A percentile compares a stretch with the other conserved stretches of the same genome.
These are phyloP conservation scores for Euplexia lucipara DNA, from an alignment of 2,888 invertebrate genomes.

Conservation along the genomic window DNA sequence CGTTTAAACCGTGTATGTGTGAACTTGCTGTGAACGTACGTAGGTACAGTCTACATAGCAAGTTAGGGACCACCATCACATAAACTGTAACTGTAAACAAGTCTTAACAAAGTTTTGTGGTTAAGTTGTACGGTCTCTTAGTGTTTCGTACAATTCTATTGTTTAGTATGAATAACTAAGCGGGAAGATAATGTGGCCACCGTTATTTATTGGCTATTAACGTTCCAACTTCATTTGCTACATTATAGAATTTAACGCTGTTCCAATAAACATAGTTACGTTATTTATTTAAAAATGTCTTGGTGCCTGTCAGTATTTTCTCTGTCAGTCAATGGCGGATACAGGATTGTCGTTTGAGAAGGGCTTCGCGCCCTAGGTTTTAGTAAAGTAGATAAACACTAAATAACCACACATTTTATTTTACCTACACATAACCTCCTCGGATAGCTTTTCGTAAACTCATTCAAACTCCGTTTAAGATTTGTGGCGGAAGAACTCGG, in stretches of 20 bases:
- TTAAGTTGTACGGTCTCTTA: conserved; percentile 82
- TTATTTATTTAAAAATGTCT: not conserved
- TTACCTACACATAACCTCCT: too few relatives aligned
- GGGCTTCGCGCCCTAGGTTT: too few relatives aligned
- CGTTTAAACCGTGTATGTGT: conserved; percentile 77
- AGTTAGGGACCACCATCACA: conserved; percentile 82
- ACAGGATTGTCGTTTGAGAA: too few relatives aligned
- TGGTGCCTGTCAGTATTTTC: not conserved
- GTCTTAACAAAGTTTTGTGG: conserved; percentile 87
- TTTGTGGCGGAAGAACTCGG: too few relatives aligned
- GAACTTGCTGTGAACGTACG: conserved; percentile 50
- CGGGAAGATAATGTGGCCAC: conserved; percentile 67
- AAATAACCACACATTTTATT: too few relatives aligned
- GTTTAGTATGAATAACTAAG: conserved; percentile 77
- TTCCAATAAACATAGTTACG: conserved; percentile 50
- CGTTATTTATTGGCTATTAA: conserved; percentile 62
- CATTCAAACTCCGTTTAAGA: too few relatives aligned
- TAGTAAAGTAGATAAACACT: too few relatives aligned
- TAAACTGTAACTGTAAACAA: conserved; percentile 86
- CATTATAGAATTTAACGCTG: conserved; percentile 37
- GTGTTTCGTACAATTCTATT: conserved; percentile 79
- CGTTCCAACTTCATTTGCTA: conserved; percentile 51
- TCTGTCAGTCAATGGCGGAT: too few relatives aligned
- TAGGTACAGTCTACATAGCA: conserved; percentile 70
- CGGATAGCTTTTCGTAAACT: too few relatives aligned